Conservation (phyloP, 1,140 invertebrate genomes). For the Bradysia coprophila region DNA sequence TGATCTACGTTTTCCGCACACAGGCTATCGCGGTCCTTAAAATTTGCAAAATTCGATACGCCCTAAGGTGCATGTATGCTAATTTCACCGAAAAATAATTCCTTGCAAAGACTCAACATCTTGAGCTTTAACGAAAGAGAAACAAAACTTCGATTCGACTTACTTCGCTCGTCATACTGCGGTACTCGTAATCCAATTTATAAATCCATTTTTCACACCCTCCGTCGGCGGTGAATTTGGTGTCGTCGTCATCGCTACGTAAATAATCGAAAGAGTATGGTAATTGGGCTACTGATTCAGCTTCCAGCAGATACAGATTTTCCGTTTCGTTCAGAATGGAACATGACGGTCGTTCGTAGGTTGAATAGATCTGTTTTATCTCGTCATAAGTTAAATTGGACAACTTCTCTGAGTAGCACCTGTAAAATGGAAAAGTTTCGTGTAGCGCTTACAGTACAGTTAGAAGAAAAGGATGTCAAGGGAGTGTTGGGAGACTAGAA, state of each 20-base stretch:
- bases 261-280: constrained; percentile 3
- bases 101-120: background rate
- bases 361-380: constrained; percentile 16
- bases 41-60: no score
- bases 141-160: constrained; percentile 7
- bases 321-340: constrained; percentile 6
- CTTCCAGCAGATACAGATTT: constrained; percentile 3
- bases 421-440: constrained; percentile 1
- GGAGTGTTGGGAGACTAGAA: no score
- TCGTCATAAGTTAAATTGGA: constrained; percentile 20
- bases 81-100: no score
- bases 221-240: constrained; percentile 11
- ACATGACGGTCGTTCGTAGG: constrained; percentile 16
- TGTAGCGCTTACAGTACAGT: no score
- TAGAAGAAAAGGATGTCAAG: no score
- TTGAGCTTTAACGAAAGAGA: background rate
- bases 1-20: no score
- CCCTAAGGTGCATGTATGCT: no score
- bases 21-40: no score
- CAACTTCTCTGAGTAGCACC: constrained; percentile 20
- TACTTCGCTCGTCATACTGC: constrained; percentile 36
- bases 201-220: constrained; percentile 28
- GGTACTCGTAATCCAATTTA: constrained; percentile 27
- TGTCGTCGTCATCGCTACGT: constrained; percentile 7
- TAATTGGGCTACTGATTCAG: background rate